A percentile compares a stretch with the other conserved stretches of the same genome.
phyloP scores from a whole-genome alignment of 2,888 invertebrate genomes.

The Heliconius erato region DNA sequence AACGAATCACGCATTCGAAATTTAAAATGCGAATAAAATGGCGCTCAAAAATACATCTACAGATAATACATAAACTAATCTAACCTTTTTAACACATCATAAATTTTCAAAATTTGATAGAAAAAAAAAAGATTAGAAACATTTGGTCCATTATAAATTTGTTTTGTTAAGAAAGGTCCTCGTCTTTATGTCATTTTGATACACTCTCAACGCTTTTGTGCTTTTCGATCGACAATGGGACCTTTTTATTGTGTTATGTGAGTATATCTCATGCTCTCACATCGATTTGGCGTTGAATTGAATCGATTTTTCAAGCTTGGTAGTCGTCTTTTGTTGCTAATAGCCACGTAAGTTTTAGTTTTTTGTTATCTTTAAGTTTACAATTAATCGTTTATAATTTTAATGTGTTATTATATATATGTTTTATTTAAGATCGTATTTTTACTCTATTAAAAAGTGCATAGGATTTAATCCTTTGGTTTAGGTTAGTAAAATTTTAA shows the following conservation, averaged over 20 bases:
- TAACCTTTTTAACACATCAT: constrained; percentile 85
- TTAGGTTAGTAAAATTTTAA: too few relatives aligned
- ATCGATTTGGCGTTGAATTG: constrained; percentile 79
- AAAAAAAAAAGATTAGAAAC: constrained; percentile 67
- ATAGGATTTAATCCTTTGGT: too few relatives aligned
- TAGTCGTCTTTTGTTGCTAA: constrained; percentile 80
- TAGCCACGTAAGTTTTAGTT: constrained; percentile 58
- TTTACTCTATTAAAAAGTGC: too few relatives aligned
- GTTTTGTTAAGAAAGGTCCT: constrained; percentile 76
- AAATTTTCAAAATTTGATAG: constrained; percentile 74
- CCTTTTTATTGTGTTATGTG: constrained; percentile 77
- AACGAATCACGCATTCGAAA: constrained; percentile 64
- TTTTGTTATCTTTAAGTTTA: constrained; percentile 22
- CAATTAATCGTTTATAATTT: constrained; percentile 22
- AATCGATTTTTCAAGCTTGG: constrained; percentile 85
- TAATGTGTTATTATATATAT: too few relatives aligned
- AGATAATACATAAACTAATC: constrained; percentile 60
- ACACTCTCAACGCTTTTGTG: constrained; percentile 82
- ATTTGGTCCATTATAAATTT: constrained; percentile 80
- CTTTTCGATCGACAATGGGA: constrained; percentile 68
- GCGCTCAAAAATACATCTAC: constrained; percentile 50
- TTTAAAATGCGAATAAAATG: constrained; percentile 65
- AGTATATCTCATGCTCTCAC: constrained; percentile 68
- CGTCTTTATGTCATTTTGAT: constrained; percentile 85
- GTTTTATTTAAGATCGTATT: not conserved